A percentile compares a stretch with the other conserved stretches of the same genome.
Conservation (phyloP, 1,140 invertebrate species). For the Drosophila carrolli region DNA sequence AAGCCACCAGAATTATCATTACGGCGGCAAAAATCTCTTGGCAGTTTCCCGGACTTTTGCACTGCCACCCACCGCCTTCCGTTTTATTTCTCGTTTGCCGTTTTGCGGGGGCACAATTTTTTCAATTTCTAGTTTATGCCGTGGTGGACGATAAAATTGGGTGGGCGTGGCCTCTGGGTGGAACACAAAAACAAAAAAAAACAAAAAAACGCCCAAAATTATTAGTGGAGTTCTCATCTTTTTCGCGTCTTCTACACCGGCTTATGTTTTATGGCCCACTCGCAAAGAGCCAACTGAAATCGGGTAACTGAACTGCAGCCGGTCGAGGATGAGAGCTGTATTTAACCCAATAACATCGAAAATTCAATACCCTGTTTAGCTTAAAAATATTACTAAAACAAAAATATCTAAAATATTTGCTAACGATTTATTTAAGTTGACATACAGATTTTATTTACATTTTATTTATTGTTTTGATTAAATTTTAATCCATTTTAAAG, state of each 20-base stretch:
- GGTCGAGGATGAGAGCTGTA: background rate
- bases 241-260: slow-evolving; percentile 49
- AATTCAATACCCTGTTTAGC: background rate
- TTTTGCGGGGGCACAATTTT: slow-evolving; percentile 29
- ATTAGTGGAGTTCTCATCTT: slow-evolving; percentile 67
- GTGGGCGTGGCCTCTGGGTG: slow-evolving; percentile 50
- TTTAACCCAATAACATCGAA: background rate
- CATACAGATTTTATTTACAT: too few species aligned
- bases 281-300: slow-evolving; percentile 21
- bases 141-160: slow-evolving; percentile 59
- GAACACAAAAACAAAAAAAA: background rate
- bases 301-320: slow-evolving; percentile 42
- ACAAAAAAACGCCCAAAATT: slow-evolving; percentile 39
- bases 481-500: too few species aligned
- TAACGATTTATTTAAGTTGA: too few species aligned
- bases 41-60: slow-evolving; percentile 21
- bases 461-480: too few species aligned
- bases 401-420: too few species aligned
- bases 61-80: slow-evolving; percentile 7
- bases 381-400: too few species aligned
- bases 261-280: slow-evolving; percentile 67
- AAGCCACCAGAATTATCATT: slow-evolving; percentile 53
- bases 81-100: slow-evolving; percentile 30
- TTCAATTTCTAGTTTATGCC: slow-evolving; percentile 58
- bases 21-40: slow-evolving; percentile 48